Conservation (phyloP, 2,113 vertebrate genomes). For the Neodon shergylaensis region DNA sequence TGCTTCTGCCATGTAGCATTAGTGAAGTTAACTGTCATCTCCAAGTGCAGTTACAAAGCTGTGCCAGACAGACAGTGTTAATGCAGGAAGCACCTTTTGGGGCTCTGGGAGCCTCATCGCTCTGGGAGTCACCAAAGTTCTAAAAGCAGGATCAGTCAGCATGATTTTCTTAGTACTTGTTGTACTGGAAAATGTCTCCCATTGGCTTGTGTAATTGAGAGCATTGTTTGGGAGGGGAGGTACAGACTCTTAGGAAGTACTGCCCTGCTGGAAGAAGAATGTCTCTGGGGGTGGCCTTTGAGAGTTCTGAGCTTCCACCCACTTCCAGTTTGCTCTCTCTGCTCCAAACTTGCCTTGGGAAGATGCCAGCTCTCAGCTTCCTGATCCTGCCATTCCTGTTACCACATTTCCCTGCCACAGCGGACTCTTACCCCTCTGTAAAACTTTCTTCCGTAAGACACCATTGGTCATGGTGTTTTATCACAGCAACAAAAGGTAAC, state of each 20-base stretch:
- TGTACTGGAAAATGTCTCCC: background rate
- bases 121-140: background rate
- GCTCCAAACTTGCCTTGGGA: background rate
- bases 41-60: background rate
- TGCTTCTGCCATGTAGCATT: no score
- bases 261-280: background rate
- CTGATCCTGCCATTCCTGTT: background rate
- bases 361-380: background rate
- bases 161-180: constrained; percentile 8
- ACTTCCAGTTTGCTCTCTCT: background rate
- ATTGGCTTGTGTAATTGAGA: background rate
- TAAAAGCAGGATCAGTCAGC: background rate
- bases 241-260: background rate
- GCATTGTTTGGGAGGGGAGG: background rate
- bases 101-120: background rate
- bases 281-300: background rate
- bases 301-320: background rate
- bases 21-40: no score
- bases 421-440: background rate
- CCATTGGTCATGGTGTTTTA: background rate
- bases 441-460: background rate
- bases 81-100: background rate
- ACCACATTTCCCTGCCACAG: background rate
- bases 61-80: constrained; percentile 18
- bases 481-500: background rate